Percentiles rank a stretch among this genome's conserved stretches.
Conservation (phyloP, 2,113 vertebrate genomes). For the Gadus macrocephalus region DNA sequence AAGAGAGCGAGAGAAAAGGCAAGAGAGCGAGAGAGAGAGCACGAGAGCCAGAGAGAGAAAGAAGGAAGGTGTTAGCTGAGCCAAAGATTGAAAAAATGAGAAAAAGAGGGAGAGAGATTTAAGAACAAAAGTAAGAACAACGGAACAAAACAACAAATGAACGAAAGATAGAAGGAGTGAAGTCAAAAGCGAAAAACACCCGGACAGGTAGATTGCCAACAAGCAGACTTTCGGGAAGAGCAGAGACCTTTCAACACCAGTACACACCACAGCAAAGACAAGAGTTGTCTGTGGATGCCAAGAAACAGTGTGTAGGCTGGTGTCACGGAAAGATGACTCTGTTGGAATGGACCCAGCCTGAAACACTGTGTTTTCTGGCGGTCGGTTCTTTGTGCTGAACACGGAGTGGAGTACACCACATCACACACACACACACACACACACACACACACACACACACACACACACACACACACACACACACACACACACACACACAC, state of each 20-base stretch:
- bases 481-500: background rate
- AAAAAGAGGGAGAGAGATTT: background rate
- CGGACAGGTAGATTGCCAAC: no score
- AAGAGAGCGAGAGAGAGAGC: constrained; percentile 2
- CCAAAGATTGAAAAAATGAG: background rate
- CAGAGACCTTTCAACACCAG: background rate
- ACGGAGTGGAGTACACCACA: background rate
- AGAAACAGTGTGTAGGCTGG: constrained; percentile 27
- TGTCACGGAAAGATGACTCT: constrained; percentile 34
- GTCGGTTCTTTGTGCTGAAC: constrained; percentile 19
- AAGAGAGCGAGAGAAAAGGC: constrained; percentile 1
- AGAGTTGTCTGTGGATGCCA: constrained; percentile 15
- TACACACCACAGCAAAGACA: no score
- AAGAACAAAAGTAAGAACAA: background rate
- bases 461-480: background rate
- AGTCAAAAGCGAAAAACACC: no score
- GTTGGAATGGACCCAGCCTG: constrained; percentile 47
- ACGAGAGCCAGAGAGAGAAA: constrained; percentile 6
- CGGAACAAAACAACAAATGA: background rate
- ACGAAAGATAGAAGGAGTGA: background rate
- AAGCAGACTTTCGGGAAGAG: no score
- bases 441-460: background rate
- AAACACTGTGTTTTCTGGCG: constrained; percentile 22
- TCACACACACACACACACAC: background rate
- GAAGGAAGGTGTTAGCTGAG: background rate